Conservation (phyloP, 2,797 vertebrate genomes). For the Notamacropus eugenii region DNA sequence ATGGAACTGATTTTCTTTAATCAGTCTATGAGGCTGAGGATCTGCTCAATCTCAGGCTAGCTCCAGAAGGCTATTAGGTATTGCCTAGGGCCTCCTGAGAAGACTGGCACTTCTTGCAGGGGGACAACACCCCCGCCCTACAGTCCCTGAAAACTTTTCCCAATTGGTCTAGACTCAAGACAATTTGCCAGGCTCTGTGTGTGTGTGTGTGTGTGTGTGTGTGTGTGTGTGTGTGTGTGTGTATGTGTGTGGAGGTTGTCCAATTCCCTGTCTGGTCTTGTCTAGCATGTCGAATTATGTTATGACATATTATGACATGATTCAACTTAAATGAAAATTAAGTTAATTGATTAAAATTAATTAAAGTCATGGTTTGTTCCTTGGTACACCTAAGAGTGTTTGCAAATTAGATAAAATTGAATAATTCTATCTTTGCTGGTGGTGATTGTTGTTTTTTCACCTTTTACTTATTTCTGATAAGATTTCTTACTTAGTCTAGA, state of each 20-base stretch:
- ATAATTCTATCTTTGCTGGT: neutral
- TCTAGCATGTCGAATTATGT: neutral
- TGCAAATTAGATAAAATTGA: neutral
- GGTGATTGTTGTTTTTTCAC: neutral
- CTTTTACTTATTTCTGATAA: neutral
- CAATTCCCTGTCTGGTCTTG: neutral
- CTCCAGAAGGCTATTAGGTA: neutral
- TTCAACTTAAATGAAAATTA: neutral
- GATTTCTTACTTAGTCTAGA: neutral
- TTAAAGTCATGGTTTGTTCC: neutral
- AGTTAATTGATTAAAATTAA: neutral
- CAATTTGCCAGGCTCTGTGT: rapidly evolving
- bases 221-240: too few relatives aligned
- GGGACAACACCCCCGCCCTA: neutral
- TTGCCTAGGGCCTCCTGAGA: neutral
- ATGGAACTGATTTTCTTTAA: neutral
- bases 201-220: too few relatives aligned
- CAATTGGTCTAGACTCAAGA: neutral
- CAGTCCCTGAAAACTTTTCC: neutral
- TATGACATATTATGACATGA: too few relatives aligned
- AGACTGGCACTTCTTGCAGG: neutral
- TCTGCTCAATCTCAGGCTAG: neutral
- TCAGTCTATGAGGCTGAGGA: neutral
- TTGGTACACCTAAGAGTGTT: neutral
- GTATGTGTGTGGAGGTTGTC: neutral